Percentiles rank a stretch among this genome's conserved stretches.
Evolutionary conservation across 2,113 vertebrate genomes (phyloP).

Genomic region (Eubucco bourcierii): DNA sequence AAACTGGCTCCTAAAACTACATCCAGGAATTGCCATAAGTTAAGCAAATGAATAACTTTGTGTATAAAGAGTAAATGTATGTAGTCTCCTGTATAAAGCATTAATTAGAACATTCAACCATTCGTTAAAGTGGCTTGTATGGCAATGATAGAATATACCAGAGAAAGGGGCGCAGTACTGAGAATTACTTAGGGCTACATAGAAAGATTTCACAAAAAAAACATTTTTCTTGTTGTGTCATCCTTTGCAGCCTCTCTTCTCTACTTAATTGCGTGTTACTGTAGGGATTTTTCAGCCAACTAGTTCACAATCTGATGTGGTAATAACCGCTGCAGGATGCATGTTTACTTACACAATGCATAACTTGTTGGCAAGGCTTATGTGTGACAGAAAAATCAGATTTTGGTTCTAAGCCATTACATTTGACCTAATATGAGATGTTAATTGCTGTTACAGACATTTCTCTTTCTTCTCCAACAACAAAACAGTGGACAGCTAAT

Average conservation of each 20-base stretch:
- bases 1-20: neutral
- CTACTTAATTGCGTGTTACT: neutral
- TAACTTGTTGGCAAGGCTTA: neutral
- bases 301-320: neutral
- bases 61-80: neutral
- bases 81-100: neutral
- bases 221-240: neutral
- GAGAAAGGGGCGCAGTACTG: neutral
- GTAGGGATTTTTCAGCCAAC: neutral
- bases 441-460: neutral
- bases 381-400: neutral
- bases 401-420: neutral
- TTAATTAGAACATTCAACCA: neutral
- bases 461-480: neutral
- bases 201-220: neutral
- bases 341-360: neutral
- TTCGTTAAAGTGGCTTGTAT: neutral
- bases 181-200: accelerated
- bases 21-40: neutral
- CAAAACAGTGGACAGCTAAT: neutral
- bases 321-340: neutral
- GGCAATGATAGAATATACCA: neutral
- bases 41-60: neutral
- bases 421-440: neutral
- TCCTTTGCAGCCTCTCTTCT: neutral